These are phyloP conservation scores for Phaonia tiefii DNA, from an alignment of 2,888 invertebrate genomes.

Conservation along the genomic window DNA sequence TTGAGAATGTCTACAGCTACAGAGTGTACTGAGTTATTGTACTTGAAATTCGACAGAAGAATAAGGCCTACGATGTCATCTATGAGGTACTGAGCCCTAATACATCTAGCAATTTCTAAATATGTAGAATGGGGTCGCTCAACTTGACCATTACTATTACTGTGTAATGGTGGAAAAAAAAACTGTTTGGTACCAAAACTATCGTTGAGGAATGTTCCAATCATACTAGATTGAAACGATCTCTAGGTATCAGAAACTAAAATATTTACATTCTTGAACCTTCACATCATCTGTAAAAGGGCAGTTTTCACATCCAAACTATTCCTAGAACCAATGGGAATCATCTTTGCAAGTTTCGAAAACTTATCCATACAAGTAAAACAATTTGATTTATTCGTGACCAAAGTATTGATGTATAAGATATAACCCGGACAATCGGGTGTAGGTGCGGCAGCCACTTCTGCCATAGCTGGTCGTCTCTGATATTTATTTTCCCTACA, in stretches of 20 bases:
- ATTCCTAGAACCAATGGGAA: too few species aligned
- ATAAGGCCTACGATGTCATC: conserved; percentile 45
- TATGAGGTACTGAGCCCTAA: conserved; percentile 49
- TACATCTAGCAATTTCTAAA: conserved; percentile 54
- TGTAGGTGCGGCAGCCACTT: conserved; percentile 38
- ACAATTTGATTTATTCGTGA: too few species aligned
- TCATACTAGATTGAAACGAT: too few species aligned
- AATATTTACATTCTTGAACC: conserved; percentile 41
- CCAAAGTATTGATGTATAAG: too few species aligned
- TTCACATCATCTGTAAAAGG: too few species aligned
- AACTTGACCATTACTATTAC: conserved; percentile 56
- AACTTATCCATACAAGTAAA: too few species aligned
- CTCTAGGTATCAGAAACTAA: conserved; percentile 57
- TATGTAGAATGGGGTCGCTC: conserved; percentile 57
- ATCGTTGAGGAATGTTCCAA: conserved; percentile 23
- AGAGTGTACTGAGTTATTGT: conserved; percentile 57
- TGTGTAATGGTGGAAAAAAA: conserved; percentile 57
- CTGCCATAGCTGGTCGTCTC: conserved; percentile 42
- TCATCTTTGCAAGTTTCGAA: too few species aligned
- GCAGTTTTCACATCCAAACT: too few species aligned
- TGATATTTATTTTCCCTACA: too few species aligned
- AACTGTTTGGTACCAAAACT: conserved; percentile 44
- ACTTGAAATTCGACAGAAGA: conserved; percentile 45
- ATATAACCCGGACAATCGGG: conserved; percentile 50
- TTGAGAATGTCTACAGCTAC: conserved; percentile 32